A percentile compares a stretch with the other conserved stretches of the same genome.
Evolutionary conservation across 1,140 invertebrate species (phyloP).

Genomic region (Caenorhabditis latens): DNA sequence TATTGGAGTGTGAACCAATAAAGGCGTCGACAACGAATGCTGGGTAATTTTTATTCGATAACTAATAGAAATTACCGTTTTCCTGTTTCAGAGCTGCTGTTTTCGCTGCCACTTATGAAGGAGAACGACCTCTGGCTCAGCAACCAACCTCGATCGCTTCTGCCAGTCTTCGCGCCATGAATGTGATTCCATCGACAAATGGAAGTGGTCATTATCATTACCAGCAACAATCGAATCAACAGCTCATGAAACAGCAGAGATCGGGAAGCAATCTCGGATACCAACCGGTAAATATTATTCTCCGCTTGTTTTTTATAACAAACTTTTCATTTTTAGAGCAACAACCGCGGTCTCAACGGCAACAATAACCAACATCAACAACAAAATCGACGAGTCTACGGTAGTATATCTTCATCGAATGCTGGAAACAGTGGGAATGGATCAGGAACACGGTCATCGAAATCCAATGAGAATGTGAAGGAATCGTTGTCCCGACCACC

Average conservation of each 20-base stretch:
- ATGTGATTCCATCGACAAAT: neutral
- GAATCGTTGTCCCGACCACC: neutral
- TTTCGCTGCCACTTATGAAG: neutral
- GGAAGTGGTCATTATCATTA: slow-evolving; percentile 21
- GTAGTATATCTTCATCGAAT: neutral
- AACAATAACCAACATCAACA: neutral
- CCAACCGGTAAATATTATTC: neutral
- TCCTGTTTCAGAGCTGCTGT: neutral
- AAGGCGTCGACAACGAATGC: slow-evolving; percentile 5
- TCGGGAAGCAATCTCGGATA: neutral
- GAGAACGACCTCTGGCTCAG: slow-evolving; percentile 18
- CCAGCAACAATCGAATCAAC: slow-evolving; percentile 27
- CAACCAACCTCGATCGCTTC: slow-evolving; percentile 10
- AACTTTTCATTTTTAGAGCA: slow-evolving; percentile 20
- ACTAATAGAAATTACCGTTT: neutral
- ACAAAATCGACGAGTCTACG: slow-evolving; percentile 21
- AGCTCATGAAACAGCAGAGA: neutral
- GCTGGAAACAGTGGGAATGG: neutral
- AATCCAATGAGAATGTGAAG: neutral
- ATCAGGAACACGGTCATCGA: neutral
- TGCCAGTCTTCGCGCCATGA: slow-evolving; percentile 5
- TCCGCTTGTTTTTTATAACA: no score
- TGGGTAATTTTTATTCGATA: slow-evolving; percentile 26
- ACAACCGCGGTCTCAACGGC: neutral
- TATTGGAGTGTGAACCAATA: slow-evolving; percentile 53